Base-by-base conservation (phyloP, 2,888 invertebrate species). In the Anthrax anthrax region DNA sequence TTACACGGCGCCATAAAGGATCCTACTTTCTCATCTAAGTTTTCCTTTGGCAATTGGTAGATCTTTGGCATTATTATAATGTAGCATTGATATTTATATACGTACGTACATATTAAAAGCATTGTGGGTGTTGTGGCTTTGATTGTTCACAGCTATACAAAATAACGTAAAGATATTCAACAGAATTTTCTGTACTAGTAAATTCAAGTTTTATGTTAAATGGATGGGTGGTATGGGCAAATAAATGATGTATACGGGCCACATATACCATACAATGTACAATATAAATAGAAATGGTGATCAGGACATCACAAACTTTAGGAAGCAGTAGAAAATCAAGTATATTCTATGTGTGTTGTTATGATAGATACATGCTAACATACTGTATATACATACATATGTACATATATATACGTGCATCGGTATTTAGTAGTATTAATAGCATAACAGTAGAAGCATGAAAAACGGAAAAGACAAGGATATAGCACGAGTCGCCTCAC, bases 241-340 rank as follows among this genome's bases (percentile, higher is more conserved):
- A 13, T 41, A 12, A 23, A n/a, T n/a, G n/a, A n/a, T n/a, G 23
- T 23, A 36, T 29, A 16, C 39, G 43, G 40, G 43, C 40, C 42
- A 44, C 40, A 48, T 44, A 53, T 50, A 49, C 8, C n/a, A n/a
- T n/a, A n/a, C n/a, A n/a, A n/a, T n/a, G n/a, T n/a, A n/a, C n/a
- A n/a, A n/a, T 53, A 52, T 52, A 54, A 53, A 52, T 52, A 52
- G 53, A 52, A 54, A 52, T 53, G 52, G 54, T 54, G 54, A 54
- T 54, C 54, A 53, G 53, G 49, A 53, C 54, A 44, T 44, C 39
- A 44, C 32, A 34, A 40, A 45, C 45, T 45, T 40, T 36, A 40
- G 23, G 23, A 4, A 23, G 23, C 23, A 23, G 8, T 23, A 23
- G 23, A 23, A 23, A 23, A 23, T 23, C 23, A 23, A 23, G 23